Evolutionary conservation across 2,113 vertebrate genomes (phyloP).

Genomic region (Chaetorhynchus papuensis): DNA sequence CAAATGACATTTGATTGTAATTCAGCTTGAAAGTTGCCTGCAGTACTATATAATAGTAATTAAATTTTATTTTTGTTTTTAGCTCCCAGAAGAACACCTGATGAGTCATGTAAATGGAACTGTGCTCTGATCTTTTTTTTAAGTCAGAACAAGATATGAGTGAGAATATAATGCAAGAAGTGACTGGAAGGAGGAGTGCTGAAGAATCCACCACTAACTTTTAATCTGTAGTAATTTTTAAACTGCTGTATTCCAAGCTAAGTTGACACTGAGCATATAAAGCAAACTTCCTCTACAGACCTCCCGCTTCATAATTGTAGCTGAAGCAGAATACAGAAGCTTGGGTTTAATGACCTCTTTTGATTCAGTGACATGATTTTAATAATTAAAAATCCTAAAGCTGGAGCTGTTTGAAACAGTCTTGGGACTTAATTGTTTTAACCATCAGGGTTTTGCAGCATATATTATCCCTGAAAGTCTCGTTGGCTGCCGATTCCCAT

Average conservation of each 20-base stretch:
- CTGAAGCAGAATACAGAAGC: background rate
- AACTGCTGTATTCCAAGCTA: background rate
- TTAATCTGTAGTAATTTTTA: conserved; percentile 19
- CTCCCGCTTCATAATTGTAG: background rate
- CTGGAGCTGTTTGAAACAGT: background rate
- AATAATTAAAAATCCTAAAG: conserved; percentile 30
- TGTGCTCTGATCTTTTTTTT: background rate
- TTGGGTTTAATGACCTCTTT: conserved; percentile 14
- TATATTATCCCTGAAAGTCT: background rate
- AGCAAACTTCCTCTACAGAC: background rate
- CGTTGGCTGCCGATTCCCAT: background rate
- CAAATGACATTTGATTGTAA: conserved; percentile 2
- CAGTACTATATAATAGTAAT: conserved; percentile 23
- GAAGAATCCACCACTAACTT: background rate
- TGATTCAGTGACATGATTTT: conserved; percentile 19
- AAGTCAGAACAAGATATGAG: conserved; percentile 2
- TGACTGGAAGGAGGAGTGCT: background rate
- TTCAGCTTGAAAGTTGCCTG: conserved; percentile 16
- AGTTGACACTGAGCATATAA: background rate
- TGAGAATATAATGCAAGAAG: background rate
- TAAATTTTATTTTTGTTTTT: conserved; percentile 40
- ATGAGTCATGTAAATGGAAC: conserved; percentile 38
- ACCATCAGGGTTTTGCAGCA: background rate
- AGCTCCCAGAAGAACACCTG: conserved; percentile 50
- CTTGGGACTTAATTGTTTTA: background rate